Conservation (phyloP, 2,797 vertebrate genomes). For the Balearica regulorum region DNA sequence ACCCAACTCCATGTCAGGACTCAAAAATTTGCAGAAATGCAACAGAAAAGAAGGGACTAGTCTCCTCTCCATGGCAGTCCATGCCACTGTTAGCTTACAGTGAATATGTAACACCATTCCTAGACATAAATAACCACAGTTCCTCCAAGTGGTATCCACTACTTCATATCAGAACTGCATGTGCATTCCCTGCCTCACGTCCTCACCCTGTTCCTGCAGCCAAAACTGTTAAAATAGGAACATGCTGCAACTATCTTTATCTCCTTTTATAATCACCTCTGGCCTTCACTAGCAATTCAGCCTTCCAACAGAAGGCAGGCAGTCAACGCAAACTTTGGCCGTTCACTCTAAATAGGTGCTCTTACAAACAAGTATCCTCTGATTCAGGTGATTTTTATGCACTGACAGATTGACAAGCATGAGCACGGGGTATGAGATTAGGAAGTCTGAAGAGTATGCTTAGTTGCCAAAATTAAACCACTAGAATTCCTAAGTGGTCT, state of each 20-base stretch:
- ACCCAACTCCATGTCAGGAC: not conserved
- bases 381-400: not conserved
- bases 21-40: not conserved
- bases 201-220: not conserved
- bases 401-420: not conserved
- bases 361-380: not conserved
- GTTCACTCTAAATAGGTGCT: not conserved
- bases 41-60: not conserved
- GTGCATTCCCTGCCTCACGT: not conserved
- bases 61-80: not conserved
- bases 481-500: not conserved
- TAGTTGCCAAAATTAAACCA: not conserved
- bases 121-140: not conserved
- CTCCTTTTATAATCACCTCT: not conserved
- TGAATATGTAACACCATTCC: not conserved
- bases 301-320: not conserved
- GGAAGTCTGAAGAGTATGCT: not conserved
- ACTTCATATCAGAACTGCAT: not conserved
- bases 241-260: not conserved
- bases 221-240: not conserved
- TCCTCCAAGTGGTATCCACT: not conserved
- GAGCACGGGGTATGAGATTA: accelerated
- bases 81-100: not conserved
- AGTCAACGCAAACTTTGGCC: not conserved
- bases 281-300: not conserved